Percentiles rank a stretch among this genome's conserved stretches.
Conservation (phyloP, 35 echinoderm and acorn worm genomes). For the Lytechinus variegatus region DNA sequence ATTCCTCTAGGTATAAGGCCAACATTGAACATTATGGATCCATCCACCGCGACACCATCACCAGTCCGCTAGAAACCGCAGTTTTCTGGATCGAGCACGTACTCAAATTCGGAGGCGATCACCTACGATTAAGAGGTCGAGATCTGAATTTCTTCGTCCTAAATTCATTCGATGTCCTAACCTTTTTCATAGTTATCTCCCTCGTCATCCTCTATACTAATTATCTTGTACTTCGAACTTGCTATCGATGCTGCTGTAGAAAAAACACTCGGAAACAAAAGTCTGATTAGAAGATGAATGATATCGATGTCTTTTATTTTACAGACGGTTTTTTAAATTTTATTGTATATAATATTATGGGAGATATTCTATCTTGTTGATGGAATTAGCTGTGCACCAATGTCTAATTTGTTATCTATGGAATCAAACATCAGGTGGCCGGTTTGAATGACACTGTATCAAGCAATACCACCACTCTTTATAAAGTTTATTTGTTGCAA, state of each 20-base stretch:
- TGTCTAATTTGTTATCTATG: no score
- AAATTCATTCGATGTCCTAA: slow-evolving; percentile 48
- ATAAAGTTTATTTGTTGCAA: no score
- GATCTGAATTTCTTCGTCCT: slow-evolving; percentile 61
- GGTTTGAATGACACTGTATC: no score
- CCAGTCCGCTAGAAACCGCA: slow-evolving; percentile 53
- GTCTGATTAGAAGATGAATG: not conserved
- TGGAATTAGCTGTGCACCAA: no score
- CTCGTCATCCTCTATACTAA: slow-evolving; percentile 3
- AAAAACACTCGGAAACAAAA: not conserved
- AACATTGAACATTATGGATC: slow-evolving; percentile 18
- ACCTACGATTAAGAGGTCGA: slow-evolving; percentile 41
- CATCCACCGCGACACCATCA: slow-evolving; percentile 46
- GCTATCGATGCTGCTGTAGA: slow-evolving; percentile 16
- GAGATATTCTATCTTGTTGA: no score
- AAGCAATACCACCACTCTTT: no score
- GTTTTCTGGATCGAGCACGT: slow-evolving; percentile 79
- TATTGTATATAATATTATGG: no score
- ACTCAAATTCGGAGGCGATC: slow-evolving; percentile 62
- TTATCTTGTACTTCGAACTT: slow-evolving; percentile 45
- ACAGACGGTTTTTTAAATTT: no score
- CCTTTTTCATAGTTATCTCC: slow-evolving; percentile 39
- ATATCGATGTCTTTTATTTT: no score
- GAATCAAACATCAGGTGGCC: no score
- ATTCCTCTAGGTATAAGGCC: slow-evolving; percentile 35